A percentile compares a stretch with the other conserved stretches of the same genome.
Evolutionary conservation across 2,797 vertebrate genomes (phyloP).

Genomic region (Pelobates cultripes): DNA sequence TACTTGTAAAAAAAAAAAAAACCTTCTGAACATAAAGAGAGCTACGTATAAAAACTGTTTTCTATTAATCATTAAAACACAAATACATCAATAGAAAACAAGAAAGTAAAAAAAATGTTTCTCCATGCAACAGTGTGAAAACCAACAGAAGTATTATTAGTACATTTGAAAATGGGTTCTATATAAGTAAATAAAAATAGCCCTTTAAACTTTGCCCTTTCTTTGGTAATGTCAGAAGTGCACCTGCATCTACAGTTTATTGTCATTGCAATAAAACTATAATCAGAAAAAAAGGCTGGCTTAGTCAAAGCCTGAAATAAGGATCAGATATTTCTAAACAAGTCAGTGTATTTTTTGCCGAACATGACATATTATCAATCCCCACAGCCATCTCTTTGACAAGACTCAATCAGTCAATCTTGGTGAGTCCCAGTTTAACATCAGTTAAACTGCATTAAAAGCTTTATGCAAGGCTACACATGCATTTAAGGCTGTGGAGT

Average conservation of each 20-base stretch:
- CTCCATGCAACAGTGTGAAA: too few species aligned
- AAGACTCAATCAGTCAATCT: slow-evolving; percentile 21
- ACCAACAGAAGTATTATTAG: too few species aligned
- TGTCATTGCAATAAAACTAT: background rate
- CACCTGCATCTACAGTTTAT: background rate
- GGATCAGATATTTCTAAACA: background rate
- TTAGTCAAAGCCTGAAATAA: background rate
- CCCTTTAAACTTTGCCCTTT: too few species aligned
- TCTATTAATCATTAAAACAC: too few species aligned
- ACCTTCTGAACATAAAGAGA: too few species aligned
- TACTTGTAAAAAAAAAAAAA: too few species aligned
- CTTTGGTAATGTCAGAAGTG: background rate
- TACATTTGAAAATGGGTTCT: too few species aligned
- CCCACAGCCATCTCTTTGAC: background rate
- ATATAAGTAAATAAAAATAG: too few species aligned
- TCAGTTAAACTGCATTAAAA: slow-evolving; percentile 40
- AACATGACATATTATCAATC: slow-evolving; percentile 2
- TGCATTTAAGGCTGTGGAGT: background rate
- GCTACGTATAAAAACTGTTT: too few species aligned
- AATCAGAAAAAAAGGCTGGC: background rate
- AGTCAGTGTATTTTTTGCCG: background rate
- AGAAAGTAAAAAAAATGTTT: too few species aligned
- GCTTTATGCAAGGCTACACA: slow-evolving; percentile 26
- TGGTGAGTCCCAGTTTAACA: slow-evolving; percentile 17
- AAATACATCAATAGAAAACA: too few species aligned